A percentile compares a stretch with the other conserved stretches of the same genome.
Conservation (phyloP, 2,797 vertebrate genomes). For the Myioborus miniatus region DNA sequence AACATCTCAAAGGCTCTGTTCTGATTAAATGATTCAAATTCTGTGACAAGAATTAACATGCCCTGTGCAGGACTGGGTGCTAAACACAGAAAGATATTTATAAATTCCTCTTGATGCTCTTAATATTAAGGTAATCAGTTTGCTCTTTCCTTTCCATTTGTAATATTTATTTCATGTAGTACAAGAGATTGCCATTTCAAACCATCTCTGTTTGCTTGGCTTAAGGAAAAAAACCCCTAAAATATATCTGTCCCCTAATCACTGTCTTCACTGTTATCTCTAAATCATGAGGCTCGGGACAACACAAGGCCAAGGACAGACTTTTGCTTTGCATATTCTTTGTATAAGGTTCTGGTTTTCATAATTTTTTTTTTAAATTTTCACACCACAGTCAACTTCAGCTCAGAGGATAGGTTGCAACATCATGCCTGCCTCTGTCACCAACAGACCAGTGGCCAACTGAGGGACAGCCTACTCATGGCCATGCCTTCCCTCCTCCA, state of each 20-base stretch:
- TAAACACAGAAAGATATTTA: slow-evolving; percentile 5
- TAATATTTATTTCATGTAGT: slow-evolving; percentile 8
- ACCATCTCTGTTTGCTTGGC: not conserved
- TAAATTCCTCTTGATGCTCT: slow-evolving; percentile 46
- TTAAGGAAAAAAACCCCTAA: not conserved
- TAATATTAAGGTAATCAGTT: slow-evolving; percentile 50
- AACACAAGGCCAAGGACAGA: not conserved
- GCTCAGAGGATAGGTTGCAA: not conserved
- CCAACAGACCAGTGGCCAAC: not conserved
- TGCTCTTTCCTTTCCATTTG: slow-evolving; percentile 26
- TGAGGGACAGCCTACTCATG: fast-evolving
- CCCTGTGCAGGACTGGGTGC: not conserved
- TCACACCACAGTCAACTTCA: not conserved
- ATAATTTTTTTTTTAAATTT: not conserved
- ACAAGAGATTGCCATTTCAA: slow-evolving; percentile 7
- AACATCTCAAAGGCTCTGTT: slow-evolving; percentile 35
- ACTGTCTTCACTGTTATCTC: not conserved
- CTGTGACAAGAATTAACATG: slow-evolving; percentile 41
- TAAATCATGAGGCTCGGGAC: not conserved
- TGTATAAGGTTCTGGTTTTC: not conserved
- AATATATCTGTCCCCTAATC: not conserved
- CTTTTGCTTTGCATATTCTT: not conserved
- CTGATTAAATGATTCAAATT: slow-evolving; percentile 33
- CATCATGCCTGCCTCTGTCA: not conserved
- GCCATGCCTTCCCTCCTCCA: not conserved